Conservation (phyloP, 2,888 invertebrate genomes). For the Tinea trinotella region DNA sequence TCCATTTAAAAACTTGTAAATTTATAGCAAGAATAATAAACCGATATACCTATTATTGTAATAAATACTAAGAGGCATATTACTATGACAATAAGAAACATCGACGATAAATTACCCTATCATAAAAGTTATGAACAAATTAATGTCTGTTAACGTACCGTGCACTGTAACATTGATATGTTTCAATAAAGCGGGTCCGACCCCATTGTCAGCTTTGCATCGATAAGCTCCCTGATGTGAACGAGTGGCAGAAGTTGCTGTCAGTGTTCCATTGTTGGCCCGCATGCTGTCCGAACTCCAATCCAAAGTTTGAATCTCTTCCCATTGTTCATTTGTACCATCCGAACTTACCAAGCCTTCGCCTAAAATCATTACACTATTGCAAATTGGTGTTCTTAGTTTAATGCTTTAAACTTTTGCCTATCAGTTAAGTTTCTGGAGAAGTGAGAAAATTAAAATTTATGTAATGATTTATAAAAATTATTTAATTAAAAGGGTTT, state of each 20-base stretch:
- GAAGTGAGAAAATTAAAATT: no score
- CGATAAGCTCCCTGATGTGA: constrained; percentile 84
- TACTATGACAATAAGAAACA: no score
- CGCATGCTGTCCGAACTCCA: constrained; percentile 27
- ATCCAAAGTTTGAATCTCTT: constrained; percentile 27
- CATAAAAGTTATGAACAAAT: no score
- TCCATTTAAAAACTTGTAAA: no score
- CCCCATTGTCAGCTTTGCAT: constrained; percentile 86
- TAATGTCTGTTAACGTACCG: constrained; percentile 73
- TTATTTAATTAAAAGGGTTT: no score
- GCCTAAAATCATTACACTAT: constrained; percentile 5
- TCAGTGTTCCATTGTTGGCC: constrained; percentile 75
- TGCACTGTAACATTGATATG: constrained; percentile 84
- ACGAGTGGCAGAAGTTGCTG: constrained; percentile 76
- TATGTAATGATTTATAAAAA: no score
- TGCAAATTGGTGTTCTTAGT: not conserved
- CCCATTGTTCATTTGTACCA: constrained; percentile 28
- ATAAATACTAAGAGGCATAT: no score
- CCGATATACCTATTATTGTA: no score
- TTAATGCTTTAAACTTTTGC: not conserved
- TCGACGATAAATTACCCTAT: no score
- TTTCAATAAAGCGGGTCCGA: constrained; percentile 85
- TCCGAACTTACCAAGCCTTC: constrained; percentile 17
- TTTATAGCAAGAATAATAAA: no score
- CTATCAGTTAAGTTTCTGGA: no score